Percentiles rank a stretch among this genome's conserved stretches.
These are phyloP conservation scores for Cynaeus angustus DNA, from an alignment of 2,888 invertebrate genomes.

Conservation along the genomic window DNA sequence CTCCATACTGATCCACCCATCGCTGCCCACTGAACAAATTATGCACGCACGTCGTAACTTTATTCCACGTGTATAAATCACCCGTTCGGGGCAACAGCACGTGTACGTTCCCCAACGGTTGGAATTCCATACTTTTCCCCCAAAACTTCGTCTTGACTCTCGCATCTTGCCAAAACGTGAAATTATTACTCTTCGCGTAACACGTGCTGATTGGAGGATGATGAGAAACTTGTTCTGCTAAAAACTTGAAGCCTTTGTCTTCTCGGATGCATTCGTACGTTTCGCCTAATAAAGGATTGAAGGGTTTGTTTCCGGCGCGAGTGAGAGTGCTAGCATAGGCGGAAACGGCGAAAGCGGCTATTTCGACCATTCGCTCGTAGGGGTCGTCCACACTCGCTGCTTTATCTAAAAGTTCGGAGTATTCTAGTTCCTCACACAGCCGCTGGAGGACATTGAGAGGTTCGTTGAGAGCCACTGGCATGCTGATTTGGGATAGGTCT, in stretches of 20 bases:
- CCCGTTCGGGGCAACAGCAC: conserved; percentile 77
- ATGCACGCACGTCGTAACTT: conserved; percentile 90
- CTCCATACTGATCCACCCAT: conserved; percentile 92
- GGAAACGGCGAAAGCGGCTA: conserved; percentile 88
- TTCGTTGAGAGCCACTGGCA: conserved; percentile 91
- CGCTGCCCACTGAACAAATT: conserved; percentile 88
- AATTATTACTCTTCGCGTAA: conserved; percentile 84
- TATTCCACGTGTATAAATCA: conserved; percentile 85
- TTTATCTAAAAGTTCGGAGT: conserved; percentile 85
- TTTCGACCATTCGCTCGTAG: conserved; percentile 82
- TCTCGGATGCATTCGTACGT: conserved; percentile 87
- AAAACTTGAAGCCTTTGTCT: conserved; percentile 85
- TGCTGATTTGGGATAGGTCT: conserved; percentile 88
- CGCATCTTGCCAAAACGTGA: conserved; percentile 88
- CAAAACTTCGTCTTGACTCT: conserved; percentile 91
- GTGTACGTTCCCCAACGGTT: conserved; percentile 83
- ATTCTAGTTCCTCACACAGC: conserved; percentile 88
- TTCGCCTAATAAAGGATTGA: conserved; percentile 88
- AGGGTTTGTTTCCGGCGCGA: conserved; percentile 88
- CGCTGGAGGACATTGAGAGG: conserved; percentile 87
- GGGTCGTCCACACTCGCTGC: conserved; percentile 80
- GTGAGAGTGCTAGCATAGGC: conserved; percentile 83
- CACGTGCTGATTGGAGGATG: conserved; percentile 90
- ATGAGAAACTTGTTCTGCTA: conserved; percentile 90
- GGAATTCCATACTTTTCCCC: conserved; percentile 94